phyloP scores from a whole-genome alignment of 2,113 vertebrate species.

The Tyto alba region DNA sequence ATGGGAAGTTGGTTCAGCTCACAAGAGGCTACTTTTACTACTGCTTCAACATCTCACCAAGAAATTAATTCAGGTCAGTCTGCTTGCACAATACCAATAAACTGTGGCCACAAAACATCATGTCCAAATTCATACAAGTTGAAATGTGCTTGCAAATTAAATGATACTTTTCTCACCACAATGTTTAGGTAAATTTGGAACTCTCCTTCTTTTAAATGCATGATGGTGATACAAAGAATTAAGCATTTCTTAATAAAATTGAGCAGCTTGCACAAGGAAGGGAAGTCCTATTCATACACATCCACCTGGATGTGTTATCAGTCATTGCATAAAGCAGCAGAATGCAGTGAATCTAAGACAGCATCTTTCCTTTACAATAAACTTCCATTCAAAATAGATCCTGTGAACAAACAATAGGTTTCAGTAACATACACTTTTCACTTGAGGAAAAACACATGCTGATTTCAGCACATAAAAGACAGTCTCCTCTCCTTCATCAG shows the following conservation, averaged over 20 bases:
- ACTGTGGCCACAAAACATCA: neutral
- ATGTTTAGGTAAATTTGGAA: neutral
- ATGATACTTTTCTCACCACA: neutral
- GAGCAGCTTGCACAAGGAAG: neutral
- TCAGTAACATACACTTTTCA: neutral
- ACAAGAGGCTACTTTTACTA: neutral
- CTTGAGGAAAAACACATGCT: neutral
- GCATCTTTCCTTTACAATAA: neutral
- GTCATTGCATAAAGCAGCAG: neutral
- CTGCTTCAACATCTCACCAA: neutral
- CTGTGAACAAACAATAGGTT: neutral
- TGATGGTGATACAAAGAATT: neutral
- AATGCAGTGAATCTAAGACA: neutral
- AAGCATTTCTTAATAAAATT: neutral
- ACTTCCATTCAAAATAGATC: neutral
- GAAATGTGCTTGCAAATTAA: neutral
- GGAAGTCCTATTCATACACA: neutral
- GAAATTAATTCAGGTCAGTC: neutral
- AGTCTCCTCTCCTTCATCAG: neutral
- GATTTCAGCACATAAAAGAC: neutral
- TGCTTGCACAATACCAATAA: neutral
- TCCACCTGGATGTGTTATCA: neutral
- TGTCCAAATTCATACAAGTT: neutral
- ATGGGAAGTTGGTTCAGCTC: neutral
- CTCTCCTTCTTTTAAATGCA: neutral